Evolutionary conservation across 2,888 invertebrate genomes (phyloP).

Genomic region (Rhaphigaster nebulosa): DNA sequence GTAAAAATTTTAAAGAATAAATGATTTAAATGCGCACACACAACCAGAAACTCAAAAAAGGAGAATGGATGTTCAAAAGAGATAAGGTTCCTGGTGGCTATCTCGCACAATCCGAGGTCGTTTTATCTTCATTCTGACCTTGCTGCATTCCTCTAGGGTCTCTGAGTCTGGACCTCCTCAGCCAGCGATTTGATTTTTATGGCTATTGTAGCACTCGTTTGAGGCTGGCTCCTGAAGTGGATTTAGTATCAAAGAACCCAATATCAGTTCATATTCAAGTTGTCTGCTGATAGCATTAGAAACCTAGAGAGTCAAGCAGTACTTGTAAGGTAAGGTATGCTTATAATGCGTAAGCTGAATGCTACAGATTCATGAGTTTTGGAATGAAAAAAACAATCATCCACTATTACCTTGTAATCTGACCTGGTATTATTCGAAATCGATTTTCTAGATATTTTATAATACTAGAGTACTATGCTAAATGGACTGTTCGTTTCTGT

Average conservation of each 20-base stretch:
- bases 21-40: conserved; percentile 13
- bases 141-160: conserved; percentile 36
- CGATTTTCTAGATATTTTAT: no score
- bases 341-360: no score
- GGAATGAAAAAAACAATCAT: no score
- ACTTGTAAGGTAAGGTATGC: not conserved
- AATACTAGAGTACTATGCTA: no score
- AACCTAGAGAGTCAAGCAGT: no score
- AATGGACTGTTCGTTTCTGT: no score
- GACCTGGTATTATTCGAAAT: no score
- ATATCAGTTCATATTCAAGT: not conserved
- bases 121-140: conserved; percentile 27
- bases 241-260: not conserved
- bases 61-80: conserved; percentile 20
- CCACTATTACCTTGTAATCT: no score
- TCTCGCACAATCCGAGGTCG: conserved; percentile 44
- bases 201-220: not conserved
- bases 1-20: not conserved
- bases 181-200: not conserved
- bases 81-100: conserved; percentile 30
- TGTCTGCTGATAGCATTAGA: no score
- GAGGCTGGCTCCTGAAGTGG: not conserved
- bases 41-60: not conserved
- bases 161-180: not conserved
- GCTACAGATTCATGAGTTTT: no score